Evolutionary conservation across 2,888 invertebrate species (phyloP).

Genomic region (Empis livida): DNA sequence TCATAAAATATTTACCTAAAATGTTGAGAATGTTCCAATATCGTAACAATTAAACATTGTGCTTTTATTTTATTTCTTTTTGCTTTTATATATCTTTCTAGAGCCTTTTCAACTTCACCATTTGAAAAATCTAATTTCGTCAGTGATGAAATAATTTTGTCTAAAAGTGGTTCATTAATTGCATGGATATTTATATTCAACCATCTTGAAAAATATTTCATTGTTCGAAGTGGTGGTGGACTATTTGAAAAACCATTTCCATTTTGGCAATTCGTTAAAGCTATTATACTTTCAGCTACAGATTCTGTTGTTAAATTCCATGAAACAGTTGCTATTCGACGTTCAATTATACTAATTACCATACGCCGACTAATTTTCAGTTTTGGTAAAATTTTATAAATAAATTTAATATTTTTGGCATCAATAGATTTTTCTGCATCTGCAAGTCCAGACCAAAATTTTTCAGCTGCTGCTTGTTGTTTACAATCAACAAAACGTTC

Average conservation of each 20-base stretch:
- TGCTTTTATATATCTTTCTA: constrained; percentile 48
- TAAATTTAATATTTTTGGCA: constrained; percentile 41
- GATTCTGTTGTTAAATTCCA: constrained; percentile 38
- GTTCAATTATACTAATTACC: constrained; percentile 44
- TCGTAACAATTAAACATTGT: constrained; percentile 44
- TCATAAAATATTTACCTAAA: constrained; percentile 21
- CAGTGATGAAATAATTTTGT: constrained; percentile 42
- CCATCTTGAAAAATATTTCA: constrained; percentile 42
- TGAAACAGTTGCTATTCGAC: constrained; percentile 44
- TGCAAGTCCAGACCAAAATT: constrained; percentile 52
- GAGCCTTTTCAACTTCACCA: constrained; percentile 41
- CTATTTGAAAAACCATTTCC: constrained; percentile 19
- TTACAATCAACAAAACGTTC: constrained; percentile 28
- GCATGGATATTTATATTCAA: constrained; percentile 46
- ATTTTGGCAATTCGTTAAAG: constrained; percentile 28
- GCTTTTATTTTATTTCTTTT: constrained; percentile 38
- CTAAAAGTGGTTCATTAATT: constrained; percentile 42
- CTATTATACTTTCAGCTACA: constrained; percentile 39
- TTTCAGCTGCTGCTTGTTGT: constrained; percentile 44
- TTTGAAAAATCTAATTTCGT: constrained; percentile 43
- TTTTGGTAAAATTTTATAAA: constrained; percentile 44
- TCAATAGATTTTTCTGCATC: constrained; percentile 44
- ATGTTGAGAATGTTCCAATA: constrained; percentile 48
- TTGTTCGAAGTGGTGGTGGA: constrained; percentile 33
- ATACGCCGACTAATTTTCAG: constrained; percentile 46